These are phyloP conservation scores for Cynopterus sphinx DNA, from an alignment of 2,797 vertebrate species.

Conservation along the genomic window DNA sequence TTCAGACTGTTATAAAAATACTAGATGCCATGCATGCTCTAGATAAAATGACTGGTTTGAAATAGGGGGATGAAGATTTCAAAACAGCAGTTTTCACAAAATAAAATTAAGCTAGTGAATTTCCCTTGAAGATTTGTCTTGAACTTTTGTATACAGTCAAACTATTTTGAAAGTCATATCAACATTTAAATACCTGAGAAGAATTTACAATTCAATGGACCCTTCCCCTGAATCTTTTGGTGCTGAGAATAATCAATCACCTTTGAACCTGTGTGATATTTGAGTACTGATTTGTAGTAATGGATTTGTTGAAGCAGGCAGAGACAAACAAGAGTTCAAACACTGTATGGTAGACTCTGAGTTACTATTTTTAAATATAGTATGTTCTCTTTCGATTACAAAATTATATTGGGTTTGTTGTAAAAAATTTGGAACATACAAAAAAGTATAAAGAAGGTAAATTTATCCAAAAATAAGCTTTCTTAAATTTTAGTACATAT, in stretches of 20 bases:
- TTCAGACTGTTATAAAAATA: not conserved
- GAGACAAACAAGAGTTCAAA: not conserved
- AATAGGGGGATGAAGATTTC: not conserved
- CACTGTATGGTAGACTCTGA: not conserved
- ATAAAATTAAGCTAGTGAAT: not conserved
- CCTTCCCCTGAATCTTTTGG: not conserved
- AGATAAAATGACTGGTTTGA: not conserved
- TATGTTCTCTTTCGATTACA: not conserved
- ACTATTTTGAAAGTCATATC: not conserved
- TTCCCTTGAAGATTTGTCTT: not conserved
- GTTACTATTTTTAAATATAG: not conserved
- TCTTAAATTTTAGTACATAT: not conserved
- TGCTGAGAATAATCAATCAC: not conserved
- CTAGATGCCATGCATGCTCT: not conserved
- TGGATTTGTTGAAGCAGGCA: not conserved
- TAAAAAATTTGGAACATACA: not conserved
- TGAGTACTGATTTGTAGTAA: not conserved
- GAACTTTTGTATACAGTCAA: not conserved
- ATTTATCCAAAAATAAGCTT: not conserved
- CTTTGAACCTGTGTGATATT: not conserved
- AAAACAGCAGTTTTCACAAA: not conserved
- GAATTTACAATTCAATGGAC: not conserved
- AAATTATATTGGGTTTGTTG: not conserved
- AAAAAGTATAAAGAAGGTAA: not conserved
- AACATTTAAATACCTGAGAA: not conserved